A percentile compares a stretch with the other conserved stretches of the same genome.
Conservation (phyloP, 2,888 invertebrate species). For the Pteria penguin region DNA sequence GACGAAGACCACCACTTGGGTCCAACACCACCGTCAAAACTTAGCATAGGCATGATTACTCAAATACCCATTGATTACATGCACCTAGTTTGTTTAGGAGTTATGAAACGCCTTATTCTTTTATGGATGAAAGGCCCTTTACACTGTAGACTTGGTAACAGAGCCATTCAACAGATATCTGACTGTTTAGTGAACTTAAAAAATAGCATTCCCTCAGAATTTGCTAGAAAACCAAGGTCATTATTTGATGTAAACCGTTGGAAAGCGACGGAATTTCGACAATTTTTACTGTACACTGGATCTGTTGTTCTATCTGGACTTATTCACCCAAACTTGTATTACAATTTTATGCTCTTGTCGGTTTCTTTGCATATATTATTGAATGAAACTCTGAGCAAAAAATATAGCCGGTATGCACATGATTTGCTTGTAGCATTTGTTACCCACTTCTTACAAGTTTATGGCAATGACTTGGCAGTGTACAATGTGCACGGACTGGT, state of each 20-base stretch:
- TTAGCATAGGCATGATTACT: constrained; percentile 56
- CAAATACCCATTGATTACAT: constrained; percentile 72
- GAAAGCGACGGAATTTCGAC: constrained; percentile 69
- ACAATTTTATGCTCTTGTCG: constrained; percentile 57
- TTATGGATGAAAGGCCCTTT: constrained; percentile 56
- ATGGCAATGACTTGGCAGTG: constrained; percentile 70
- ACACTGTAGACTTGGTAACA: constrained; percentile 35
- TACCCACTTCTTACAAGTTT: constrained; percentile 59
- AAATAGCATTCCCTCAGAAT: constrained; percentile 54
- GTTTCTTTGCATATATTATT: constrained; percentile 54
- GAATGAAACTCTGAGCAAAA: constrained; percentile 46
- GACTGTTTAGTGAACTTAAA: constrained; percentile 27
- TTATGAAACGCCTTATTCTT: constrained; percentile 53
- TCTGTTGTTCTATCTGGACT: constrained; percentile 50
- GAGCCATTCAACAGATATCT: constrained; percentile 41
- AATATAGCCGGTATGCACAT: constrained; percentile 53
- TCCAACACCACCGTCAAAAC: too few species aligned
- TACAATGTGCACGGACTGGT: constrained; percentile 77
- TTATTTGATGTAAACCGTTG: constrained; percentile 59
- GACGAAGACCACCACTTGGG: too few species aligned
- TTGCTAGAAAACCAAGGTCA: constrained; percentile 55
- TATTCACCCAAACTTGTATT: constrained; percentile 47
- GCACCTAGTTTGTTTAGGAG: constrained; percentile 73
- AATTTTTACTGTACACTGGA: constrained; percentile 66
- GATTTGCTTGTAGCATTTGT: constrained; percentile 62